phyloP scores from a whole-genome alignment of 2,888 invertebrate genomes.

The Lasioglossum lativentre region DNA sequence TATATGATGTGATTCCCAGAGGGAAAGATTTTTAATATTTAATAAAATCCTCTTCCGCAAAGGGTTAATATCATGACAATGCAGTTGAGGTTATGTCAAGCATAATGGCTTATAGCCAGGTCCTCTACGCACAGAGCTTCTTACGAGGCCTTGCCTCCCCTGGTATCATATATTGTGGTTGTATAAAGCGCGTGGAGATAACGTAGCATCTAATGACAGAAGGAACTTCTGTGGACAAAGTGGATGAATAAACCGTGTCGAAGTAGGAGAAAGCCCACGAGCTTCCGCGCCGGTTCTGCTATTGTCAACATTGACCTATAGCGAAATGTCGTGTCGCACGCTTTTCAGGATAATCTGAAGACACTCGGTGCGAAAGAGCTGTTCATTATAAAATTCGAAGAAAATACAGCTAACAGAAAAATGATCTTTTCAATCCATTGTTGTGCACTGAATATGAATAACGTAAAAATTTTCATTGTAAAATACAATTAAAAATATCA shows the following conservation, averaged over 20 bases:
- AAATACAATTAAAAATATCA: no score
- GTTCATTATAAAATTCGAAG: neutral
- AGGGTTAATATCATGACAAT: neutral
- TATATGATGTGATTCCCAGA: neutral
- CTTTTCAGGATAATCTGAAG: neutral
- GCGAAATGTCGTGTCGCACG: neutral
- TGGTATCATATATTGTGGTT: neutral
- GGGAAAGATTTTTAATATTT: neutral
- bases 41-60: neutral
- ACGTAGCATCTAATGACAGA: conserved; percentile 11
- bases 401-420: neutral
- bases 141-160: neutral
- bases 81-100: neutral
- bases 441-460: no score
- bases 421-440: neutral
- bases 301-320: conserved; percentile 5
- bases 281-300: neutral
- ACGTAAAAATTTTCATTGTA: no score
- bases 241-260: conserved; percentile 3
- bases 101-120: neutral
- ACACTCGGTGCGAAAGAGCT: neutral
- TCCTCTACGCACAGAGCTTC: neutral
- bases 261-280: neutral
- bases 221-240: neutral
- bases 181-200: neutral